Evolutionary conservation across 2,888 invertebrate genomes (phyloP).

Genomic region (Lasioglossum calceatum): DNA sequence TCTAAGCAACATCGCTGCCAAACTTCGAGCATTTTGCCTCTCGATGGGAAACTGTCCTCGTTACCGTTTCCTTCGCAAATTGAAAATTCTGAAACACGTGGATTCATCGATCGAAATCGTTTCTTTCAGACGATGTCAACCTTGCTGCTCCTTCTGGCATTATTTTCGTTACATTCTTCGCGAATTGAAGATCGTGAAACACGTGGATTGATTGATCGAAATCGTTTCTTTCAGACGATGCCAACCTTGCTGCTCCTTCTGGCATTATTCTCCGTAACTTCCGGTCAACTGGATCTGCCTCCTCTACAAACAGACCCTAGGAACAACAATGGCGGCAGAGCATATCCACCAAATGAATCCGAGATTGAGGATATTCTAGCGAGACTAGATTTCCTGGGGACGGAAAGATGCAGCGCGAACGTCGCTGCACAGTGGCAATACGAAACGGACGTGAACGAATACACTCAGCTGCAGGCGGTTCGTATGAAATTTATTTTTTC

Average conservation of each 20-base stretch:
- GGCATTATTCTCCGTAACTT: slow-evolving; percentile 62
- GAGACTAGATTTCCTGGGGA: slow-evolving; percentile 90
- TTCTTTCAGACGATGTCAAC: slow-evolving; percentile 35
- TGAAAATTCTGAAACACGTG: background rate
- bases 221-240: slow-evolving; percentile 33
- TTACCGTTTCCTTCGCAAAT: too few relatives aligned
- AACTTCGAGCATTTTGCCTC: background rate
- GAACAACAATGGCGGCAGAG: slow-evolving; percentile 51
- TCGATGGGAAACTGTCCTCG: too few relatives aligned
- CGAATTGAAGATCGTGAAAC: background rate
- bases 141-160: slow-evolving; percentile 50
- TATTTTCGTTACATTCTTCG: slow-evolving; percentile 24
- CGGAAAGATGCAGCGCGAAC: slow-evolving; percentile 93
- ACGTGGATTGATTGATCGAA: background rate
- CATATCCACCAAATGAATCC: slow-evolving; percentile 56
- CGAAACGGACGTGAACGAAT: slow-evolving; percentile 94
- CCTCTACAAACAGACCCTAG: slow-evolving; percentile 72
- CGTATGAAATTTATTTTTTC: slow-evolving; percentile 83
- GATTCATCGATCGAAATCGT: background rate
- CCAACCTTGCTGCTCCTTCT: slow-evolving; percentile 44
- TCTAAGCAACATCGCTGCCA: background rate
- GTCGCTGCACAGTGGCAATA: slow-evolving; percentile 96
- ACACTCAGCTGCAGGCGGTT: slow-evolving; percentile 93
- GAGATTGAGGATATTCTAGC: slow-evolving; percentile 85
- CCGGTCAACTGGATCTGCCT: slow-evolving; percentile 80